phyloP scores from a whole-genome alignment of 2,888 invertebrate genomes.

The Creontiades dilutus region DNA sequence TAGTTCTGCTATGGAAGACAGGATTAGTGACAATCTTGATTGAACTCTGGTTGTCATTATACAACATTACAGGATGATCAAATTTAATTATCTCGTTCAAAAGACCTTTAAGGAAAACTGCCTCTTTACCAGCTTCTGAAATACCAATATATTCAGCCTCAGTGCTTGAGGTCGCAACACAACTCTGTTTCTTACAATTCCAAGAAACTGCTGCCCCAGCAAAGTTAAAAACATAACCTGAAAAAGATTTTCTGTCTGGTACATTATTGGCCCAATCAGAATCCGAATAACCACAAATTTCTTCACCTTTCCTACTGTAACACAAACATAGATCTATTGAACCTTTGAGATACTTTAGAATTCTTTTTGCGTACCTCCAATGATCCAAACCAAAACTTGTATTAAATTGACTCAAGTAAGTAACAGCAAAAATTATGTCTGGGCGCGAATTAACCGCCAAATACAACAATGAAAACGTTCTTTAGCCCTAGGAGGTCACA shows the following conservation, averaged over 20 bases:
- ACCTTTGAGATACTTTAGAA: constrained; percentile 15
- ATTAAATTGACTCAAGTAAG: constrained; percentile 19
- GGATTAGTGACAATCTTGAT: not conserved
- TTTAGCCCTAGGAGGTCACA: no score
- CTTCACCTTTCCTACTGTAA: not conserved
- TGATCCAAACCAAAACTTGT: not conserved
- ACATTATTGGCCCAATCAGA: constrained; percentile 25
- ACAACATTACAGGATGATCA: no score
- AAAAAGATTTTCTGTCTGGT: constrained; percentile 27
- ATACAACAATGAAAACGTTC: constrained; percentile 11
- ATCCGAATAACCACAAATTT: not conserved
- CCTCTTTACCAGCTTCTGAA: not conserved
- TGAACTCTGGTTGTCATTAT: no score
- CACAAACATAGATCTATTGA: not conserved
- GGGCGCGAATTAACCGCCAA: not conserved
- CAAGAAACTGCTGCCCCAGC: not conserved
- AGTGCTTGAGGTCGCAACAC: not conserved
- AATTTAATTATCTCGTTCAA: no score
- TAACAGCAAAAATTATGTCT: constrained; percentile 7
- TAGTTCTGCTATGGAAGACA: constrained; percentile 2
- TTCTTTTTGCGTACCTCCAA: not conserved
- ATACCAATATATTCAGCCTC: constrained; percentile 33
- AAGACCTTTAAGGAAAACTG: not conserved
- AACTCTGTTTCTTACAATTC: not conserved
- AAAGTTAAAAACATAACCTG: constrained; percentile 2